These are phyloP conservation scores for Panagrolaimus sp. DNA, from an alignment of 1,140 invertebrate genomes.

Conservation along the genomic window DNA sequence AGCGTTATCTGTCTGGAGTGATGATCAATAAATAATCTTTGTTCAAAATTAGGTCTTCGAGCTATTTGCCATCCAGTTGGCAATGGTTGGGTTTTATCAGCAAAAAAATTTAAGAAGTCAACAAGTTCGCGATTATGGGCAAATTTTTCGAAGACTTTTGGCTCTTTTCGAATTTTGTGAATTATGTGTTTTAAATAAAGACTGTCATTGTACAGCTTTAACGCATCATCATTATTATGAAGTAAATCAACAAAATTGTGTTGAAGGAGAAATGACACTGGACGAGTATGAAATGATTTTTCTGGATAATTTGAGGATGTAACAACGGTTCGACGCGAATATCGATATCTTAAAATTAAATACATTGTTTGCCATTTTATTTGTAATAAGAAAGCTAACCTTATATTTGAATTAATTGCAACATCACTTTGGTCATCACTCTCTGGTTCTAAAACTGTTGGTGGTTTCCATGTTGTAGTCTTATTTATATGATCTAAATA, in stretches of 20 bases:
- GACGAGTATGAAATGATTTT: background rate
- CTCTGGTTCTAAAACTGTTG: slow-evolving; percentile 55
- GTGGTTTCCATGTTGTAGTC: slow-evolving; percentile 84
- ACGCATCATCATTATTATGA: slow-evolving; percentile 73
- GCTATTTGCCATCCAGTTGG: slow-evolving; percentile 81
- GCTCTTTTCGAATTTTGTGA: slow-evolving; percentile 78
- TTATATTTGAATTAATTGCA: slow-evolving; percentile 13
- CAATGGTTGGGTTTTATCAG: slow-evolving; percentile 73
- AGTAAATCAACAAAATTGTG: slow-evolving; percentile 86
- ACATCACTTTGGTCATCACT: background rate
- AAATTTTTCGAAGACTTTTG: slow-evolving; percentile 72
- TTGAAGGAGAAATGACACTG: slow-evolving; percentile 68
- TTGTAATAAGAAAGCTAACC: background rate
- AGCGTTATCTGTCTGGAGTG: slow-evolving; percentile 83
- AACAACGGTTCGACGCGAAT: background rate
- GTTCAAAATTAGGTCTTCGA: slow-evolving; percentile 76
- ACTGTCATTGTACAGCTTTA: slow-evolving; percentile 63
- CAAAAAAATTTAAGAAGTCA: slow-evolving; percentile 82
- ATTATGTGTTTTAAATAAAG: slow-evolving; percentile 76
- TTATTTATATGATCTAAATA: slow-evolving; percentile 84
- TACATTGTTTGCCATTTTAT: too few species aligned
- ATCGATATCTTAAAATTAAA: slow-evolving; percentile 5
- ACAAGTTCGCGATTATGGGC: slow-evolving; percentile 91
- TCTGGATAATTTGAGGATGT: slow-evolving; percentile 8
- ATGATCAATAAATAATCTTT: slow-evolving; percentile 93